Conservation (phyloP, 1,140 invertebrate genomes). For the Sesamia nonagrioides region DNA sequence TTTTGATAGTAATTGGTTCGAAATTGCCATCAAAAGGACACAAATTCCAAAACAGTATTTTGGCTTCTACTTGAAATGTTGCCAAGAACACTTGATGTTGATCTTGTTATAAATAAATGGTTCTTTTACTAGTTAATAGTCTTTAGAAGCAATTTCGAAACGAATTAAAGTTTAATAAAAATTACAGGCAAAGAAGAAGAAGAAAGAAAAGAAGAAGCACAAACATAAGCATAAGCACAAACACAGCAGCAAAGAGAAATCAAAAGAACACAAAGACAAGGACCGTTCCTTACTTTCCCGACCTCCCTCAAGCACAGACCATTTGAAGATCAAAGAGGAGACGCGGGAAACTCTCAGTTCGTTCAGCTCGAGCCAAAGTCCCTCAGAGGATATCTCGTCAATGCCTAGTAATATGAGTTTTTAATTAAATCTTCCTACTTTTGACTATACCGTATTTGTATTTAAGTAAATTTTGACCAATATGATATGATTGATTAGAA, state of each 20-base stretch:
- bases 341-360: slow-evolving; percentile 89
- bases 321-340: slow-evolving; percentile 86
- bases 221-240: slow-evolving; percentile 94
- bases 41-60: too few species aligned
- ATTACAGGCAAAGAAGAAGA: slow-evolving; percentile 92
- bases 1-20: too few species aligned
- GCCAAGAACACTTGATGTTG: too few species aligned
- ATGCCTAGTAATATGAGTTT: slow-evolving; percentile 83
- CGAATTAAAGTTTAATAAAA: slow-evolving; percentile 35
- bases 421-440: slow-evolving; percentile 56
- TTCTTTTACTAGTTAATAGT: too few species aligned
- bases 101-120: too few species aligned
- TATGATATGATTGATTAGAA: too few species aligned
- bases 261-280: slow-evolving; percentile 89
- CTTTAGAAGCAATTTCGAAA: too few species aligned
- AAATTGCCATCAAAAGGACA: too few species aligned
- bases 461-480: too few species aligned
- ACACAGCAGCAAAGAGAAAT: slow-evolving; percentile 91
- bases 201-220: slow-evolving; percentile 94
- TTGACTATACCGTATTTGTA: neutral
- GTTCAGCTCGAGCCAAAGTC: slow-evolving; percentile 87
- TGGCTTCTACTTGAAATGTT: too few species aligned
- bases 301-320: slow-evolving; percentile 74
- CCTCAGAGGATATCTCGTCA: slow-evolving; percentile 77
- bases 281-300: slow-evolving; percentile 84